A percentile compares a stretch with the other conserved stretches of the same genome.
Evolutionary conservation across 2,888 invertebrate genomes (phyloP).

Genomic region (Pseudococcus longispinus): DNA sequence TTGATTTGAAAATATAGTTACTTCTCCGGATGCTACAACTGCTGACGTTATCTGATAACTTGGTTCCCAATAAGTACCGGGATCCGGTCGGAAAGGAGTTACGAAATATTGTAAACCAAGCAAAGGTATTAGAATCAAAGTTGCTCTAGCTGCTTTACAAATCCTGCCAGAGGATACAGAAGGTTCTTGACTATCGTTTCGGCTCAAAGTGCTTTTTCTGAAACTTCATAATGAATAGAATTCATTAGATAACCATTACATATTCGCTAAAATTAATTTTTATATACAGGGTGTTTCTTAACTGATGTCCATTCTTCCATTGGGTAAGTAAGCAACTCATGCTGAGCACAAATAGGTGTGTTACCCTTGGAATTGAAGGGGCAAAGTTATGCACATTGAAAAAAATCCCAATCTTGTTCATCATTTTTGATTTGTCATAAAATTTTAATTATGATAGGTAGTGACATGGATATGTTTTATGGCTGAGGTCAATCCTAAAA

Average conservation of each 20-base stretch:
- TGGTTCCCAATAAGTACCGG: slow-evolving; percentile 74
- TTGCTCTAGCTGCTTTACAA: slow-evolving; percentile 71
- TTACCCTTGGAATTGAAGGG: no score
- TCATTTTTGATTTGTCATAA: no score
- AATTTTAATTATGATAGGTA: no score
- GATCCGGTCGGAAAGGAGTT: slow-evolving; percentile 81
- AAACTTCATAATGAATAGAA: not conserved
- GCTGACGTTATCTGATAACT: slow-evolving; percentile 86
- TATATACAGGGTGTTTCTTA: no score
- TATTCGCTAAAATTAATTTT: not conserved
- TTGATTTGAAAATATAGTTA: slow-evolving; percentile 63
- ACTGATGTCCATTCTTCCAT: no score
- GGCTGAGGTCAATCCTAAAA: no score
- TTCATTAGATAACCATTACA: not conserved
- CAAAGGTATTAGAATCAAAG: slow-evolving; percentile 86
- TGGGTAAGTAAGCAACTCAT: no score
- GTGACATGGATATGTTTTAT: no score
- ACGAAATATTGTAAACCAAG: slow-evolving; percentile 89
- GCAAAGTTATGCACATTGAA: no score
- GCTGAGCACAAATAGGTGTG: no score
- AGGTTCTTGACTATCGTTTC: slow-evolving; percentile 56
- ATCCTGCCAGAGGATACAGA: slow-evolving; percentile 58
- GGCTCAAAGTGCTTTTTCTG: slow-evolving; percentile 48
- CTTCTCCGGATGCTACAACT: slow-evolving; percentile 86
- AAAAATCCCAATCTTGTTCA: no score